Conservation (phyloP, 2,888 invertebrate species). For the Cephus spinipes region DNA sequence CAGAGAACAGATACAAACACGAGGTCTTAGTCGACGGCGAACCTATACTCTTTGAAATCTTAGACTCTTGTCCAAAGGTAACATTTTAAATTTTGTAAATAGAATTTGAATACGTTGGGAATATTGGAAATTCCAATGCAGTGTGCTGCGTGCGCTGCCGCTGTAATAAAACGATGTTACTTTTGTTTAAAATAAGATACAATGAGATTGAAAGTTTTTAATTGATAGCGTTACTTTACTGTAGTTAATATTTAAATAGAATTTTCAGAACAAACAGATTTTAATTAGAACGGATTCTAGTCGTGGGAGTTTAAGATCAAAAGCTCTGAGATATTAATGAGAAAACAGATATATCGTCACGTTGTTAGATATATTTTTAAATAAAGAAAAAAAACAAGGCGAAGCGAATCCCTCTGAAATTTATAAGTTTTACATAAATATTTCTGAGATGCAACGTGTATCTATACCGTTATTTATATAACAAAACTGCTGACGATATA, state of each 20-base stretch:
- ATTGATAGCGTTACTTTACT: not conserved
- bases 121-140: not conserved
- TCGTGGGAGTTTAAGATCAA: not conserved
- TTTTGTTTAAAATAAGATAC: not conserved
- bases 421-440: not conserved
- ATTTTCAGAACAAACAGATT: not conserved
- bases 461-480: not conserved
- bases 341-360: not conserved
- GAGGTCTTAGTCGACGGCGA: slow-evolving; percentile 90
- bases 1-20: slow-evolving; percentile 91
- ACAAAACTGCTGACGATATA: not conserved
- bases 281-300: not conserved
- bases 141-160: not conserved
- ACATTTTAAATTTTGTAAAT: slow-evolving; percentile 23
- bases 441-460: not conserved
- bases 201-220: not conserved
- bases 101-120: not conserved
- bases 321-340: not conserved
- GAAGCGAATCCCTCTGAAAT: not conserved
- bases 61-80: slow-evolving; percentile 91
- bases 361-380: not conserved
- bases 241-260: not conserved
- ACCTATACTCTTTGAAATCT: slow-evolving; percentile 89
- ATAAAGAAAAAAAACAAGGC: not conserved
- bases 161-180: not conserved